These are phyloP conservation scores for Protobothrops flavoviridis DNA, from an alignment of 2,113 vertebrate species.

Conservation along the genomic window DNA sequence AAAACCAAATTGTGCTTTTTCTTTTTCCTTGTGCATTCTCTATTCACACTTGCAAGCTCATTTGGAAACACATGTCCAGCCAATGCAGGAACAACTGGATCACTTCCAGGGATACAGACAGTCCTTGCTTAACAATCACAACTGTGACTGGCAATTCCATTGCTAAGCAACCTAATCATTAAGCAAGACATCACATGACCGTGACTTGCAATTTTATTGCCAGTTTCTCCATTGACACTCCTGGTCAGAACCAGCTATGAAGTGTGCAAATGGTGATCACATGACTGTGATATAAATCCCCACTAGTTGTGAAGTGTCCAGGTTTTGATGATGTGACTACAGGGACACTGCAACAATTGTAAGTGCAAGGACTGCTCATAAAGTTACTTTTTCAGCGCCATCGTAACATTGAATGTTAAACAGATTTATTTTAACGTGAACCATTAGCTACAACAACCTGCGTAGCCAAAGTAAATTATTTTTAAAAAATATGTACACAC, in stretches of 20 bases:
- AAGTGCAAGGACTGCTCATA: background rate
- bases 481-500: background rate
- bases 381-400: background rate
- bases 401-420: background rate
- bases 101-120: background rate
- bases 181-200: background rate
- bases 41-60: background rate
- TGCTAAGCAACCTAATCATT: background rate
- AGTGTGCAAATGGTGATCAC: background rate
- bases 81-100: background rate
- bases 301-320: background rate
- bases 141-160: background rate
- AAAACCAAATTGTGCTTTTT: background rate
- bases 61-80: background rate
- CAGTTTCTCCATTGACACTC: background rate
- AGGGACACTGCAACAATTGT: background rate
- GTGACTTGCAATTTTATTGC: background rate
- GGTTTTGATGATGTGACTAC: background rate
- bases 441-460: background rate
- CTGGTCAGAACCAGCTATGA: background rate
- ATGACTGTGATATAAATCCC: background rate
- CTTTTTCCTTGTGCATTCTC: background rate
- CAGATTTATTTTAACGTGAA: background rate
- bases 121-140: background rate
- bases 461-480: background rate